phyloP scores from a whole-genome alignment of 2,797 vertebrate genomes.

The Chloroceryle amazona region DNA sequence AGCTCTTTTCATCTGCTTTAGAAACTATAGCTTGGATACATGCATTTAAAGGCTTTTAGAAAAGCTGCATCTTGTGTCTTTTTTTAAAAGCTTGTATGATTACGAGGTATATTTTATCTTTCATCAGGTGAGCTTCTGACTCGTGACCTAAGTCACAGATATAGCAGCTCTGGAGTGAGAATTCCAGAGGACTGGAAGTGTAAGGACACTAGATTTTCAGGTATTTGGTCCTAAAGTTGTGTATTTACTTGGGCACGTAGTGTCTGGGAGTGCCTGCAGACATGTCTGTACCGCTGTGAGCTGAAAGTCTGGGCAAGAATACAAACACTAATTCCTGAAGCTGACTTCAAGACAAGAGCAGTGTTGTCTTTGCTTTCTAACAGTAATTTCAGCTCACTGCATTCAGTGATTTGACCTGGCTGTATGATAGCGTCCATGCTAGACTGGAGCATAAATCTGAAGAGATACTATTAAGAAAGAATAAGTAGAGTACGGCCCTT shows the following conservation, averaged over 20 bases:
- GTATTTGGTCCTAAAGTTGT: conserved; percentile 35
- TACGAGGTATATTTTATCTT: not conserved
- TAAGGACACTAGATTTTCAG: conserved; percentile 70
- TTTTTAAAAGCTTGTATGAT: not conserved
- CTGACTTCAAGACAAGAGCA: not conserved
- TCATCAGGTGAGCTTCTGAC: conserved; percentile 69
- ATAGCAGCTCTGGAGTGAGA: conserved; percentile 49
- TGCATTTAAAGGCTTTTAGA: not conserved
- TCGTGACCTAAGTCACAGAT: conserved; percentile 42
- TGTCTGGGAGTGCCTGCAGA: not conserved
- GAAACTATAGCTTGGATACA: not conserved
- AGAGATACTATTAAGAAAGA: not conserved
- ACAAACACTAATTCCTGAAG: not conserved
- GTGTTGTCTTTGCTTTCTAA: not conserved
- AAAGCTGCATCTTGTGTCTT: not conserved
- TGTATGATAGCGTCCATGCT: not conserved
- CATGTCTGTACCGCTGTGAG: not conserved
- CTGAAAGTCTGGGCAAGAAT: not conserved
- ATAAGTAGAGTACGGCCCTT: conserved; percentile 8
- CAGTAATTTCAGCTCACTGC: not conserved
- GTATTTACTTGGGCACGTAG: not conserved
- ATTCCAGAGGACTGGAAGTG: conserved; percentile 55
- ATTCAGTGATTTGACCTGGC: not conserved
- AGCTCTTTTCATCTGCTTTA: not conserved
- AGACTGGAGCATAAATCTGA: not conserved